Conservation (phyloP, 1,140 invertebrate species). For the Drosophila triauraria region DNA sequence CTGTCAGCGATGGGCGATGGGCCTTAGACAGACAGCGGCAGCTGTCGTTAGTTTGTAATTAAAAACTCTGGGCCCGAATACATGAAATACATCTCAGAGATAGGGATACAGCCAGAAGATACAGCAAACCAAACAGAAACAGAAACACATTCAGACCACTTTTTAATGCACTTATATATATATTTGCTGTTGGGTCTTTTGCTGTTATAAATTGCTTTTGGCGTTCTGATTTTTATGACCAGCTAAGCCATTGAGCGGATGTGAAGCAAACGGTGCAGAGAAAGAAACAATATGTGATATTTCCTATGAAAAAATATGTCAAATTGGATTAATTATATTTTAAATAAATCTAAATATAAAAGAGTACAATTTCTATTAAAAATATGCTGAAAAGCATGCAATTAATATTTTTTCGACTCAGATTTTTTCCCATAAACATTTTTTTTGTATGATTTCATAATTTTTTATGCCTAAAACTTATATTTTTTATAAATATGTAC, state of each 20-base stretch:
- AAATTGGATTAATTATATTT: not conserved
- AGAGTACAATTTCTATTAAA: too few relatives aligned
- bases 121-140: slow-evolving; percentile 8
- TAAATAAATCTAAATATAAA: too few relatives aligned
- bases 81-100: slow-evolving; percentile 68
- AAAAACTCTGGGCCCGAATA: slow-evolving; percentile 71
- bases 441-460: too few relatives aligned
- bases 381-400: too few relatives aligned
- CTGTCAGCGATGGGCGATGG: slow-evolving; percentile 54
- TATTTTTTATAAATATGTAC: too few relatives aligned
- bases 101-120: slow-evolving; percentile 22
- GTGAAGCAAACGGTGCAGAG: slow-evolving; percentile 2
- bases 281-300: not conserved
- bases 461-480: too few relatives aligned
- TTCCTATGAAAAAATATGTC: not conserved
- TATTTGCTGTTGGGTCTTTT: slow-evolving; percentile 61
- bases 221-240: slow-evolving; percentile 70
- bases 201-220: slow-evolving; percentile 78
- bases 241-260: slow-evolving; percentile 19
- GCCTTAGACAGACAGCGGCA: slow-evolving; percentile 71
- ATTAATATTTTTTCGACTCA: too few relatives aligned
- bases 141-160: slow-evolving; percentile 52
- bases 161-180: slow-evolving; percentile 68
- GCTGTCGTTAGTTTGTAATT: slow-evolving; percentile 84
- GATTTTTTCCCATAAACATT: too few relatives aligned